Percentiles rank a stretch among this genome's conserved stretches.
These are phyloP conservation scores for Troglohyphantes excavatus DNA, from an alignment of 2,888 invertebrate species.

Conservation along the genomic window DNA sequence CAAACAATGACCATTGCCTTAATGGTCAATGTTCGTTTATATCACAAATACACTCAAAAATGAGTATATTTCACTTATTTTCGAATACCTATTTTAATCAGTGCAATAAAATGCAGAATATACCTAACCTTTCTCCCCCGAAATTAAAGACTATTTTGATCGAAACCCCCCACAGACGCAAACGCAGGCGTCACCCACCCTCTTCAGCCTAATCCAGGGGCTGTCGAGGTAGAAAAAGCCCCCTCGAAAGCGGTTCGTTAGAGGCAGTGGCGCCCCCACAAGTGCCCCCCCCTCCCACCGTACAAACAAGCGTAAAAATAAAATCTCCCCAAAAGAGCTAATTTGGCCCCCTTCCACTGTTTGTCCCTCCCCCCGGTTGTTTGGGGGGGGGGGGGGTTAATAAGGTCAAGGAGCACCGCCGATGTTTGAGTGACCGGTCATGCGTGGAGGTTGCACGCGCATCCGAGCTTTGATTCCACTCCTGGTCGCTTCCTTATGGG, in stretches of 20 bases:
- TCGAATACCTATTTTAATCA: no score
- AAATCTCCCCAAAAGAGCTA: conserved; percentile 45
- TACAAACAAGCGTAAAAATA: conserved; percentile 50
- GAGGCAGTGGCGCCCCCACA: neutral
- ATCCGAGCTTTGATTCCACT: conserved; percentile 44
- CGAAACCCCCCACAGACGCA: neutral
- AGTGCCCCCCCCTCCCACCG: neutral
- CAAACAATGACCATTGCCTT: no score
- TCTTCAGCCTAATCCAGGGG: neutral
- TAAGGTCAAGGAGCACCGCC: conserved; percentile 76
- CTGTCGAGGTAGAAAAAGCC: neutral
- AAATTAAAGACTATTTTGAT: no score
- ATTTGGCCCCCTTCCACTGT: conserved; percentile 48
- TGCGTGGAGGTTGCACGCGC: conserved; percentile 66
- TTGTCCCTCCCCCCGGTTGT: conserved; percentile 23
- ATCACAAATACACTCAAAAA: no score
- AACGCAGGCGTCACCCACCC: neutral
- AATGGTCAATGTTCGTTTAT: no score
- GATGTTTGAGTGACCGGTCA: conserved; percentile 56
- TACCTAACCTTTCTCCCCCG: no score
- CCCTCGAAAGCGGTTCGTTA: conserved; percentile 31
- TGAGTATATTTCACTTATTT: no score
- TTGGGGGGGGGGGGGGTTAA: conserved; percentile 65
- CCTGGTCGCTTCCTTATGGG: neutral
- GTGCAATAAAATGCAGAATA: no score